These are phyloP conservation scores for Diuraphis noxia DNA, from an alignment of 1,140 invertebrate species.

Conservation along the genomic window DNA sequence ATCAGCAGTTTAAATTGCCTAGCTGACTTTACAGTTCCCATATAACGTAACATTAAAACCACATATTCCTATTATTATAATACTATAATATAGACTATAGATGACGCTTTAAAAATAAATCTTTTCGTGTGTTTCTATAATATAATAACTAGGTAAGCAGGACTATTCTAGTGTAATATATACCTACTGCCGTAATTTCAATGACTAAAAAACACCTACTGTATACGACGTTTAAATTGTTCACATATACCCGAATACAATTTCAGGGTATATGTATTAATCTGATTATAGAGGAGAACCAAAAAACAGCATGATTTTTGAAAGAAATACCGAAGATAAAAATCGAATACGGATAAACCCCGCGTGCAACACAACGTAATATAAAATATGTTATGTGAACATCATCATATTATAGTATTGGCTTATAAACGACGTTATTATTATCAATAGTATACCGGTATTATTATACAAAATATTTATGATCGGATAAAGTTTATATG, in stretches of 20 bases:
- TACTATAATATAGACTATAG: neutral
- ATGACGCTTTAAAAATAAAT: neutral
- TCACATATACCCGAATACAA: neutral
- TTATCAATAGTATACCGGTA: neutral
- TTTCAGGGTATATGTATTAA: neutral
- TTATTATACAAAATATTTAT: constrained; percentile 14
- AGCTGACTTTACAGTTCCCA: too few species aligned
- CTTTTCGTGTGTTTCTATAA: neutral
- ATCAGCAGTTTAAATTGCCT: too few species aligned
- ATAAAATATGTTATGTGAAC: constrained; percentile 1
- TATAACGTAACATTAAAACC: too few species aligned
- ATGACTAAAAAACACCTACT: too few species aligned
- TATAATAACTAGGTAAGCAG: too few species aligned
- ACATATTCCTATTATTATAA: too few species aligned
- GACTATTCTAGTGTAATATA: too few species aligned
- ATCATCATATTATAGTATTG: neutral
- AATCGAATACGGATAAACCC: neutral
- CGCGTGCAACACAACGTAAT: neutral
- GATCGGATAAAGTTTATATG: neutral
- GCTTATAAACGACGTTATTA: neutral
- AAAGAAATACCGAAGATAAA: neutral
- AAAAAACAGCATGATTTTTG: neutral
- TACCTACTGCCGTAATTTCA: neutral
- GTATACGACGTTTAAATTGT: neutral
- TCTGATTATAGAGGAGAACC: neutral